Evolutionary conservation across 2,113 vertebrate species (phyloP).

Genomic region (Tachycineta bicolor): DNA sequence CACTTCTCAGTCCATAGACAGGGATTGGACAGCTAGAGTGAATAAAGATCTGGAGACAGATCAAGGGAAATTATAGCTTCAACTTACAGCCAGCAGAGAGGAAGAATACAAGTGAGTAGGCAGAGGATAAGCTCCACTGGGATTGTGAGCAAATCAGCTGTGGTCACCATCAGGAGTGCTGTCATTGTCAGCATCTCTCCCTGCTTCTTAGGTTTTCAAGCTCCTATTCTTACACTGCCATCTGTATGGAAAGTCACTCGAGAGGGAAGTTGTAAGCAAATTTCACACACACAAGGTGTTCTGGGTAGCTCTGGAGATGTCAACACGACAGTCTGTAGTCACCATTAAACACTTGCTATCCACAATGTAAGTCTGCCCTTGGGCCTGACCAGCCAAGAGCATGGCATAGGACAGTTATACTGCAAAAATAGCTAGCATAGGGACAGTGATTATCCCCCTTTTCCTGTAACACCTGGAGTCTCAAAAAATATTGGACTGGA

Average conservation of each 20-base stretch:
- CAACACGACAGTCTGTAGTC: neutral
- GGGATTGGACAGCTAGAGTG: neutral
- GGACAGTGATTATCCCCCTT: neutral
- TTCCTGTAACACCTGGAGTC: neutral
- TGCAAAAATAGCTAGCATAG: neutral
- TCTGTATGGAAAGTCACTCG: neutral
- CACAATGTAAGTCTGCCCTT: neutral
- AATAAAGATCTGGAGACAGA: neutral
- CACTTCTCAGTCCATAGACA: neutral
- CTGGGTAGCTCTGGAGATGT: neutral
- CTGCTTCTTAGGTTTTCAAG: neutral
- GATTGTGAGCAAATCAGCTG: neutral
- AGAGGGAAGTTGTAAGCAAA: neutral
- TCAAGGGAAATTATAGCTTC: neutral
- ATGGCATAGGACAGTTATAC: neutral
- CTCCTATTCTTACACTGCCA: neutral
- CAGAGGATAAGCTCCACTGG: neutral
- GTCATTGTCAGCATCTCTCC: neutral
- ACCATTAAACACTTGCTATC: neutral
- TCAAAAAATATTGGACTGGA: neutral
- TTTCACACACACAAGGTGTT: fast-evolving
- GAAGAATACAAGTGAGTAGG: neutral
- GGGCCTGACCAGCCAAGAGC: neutral
- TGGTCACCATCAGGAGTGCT: neutral
- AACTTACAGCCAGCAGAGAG: neutral